Conservation (phyloP, 1,140 invertebrate genomes). For the Bactericera cockerelli region DNA sequence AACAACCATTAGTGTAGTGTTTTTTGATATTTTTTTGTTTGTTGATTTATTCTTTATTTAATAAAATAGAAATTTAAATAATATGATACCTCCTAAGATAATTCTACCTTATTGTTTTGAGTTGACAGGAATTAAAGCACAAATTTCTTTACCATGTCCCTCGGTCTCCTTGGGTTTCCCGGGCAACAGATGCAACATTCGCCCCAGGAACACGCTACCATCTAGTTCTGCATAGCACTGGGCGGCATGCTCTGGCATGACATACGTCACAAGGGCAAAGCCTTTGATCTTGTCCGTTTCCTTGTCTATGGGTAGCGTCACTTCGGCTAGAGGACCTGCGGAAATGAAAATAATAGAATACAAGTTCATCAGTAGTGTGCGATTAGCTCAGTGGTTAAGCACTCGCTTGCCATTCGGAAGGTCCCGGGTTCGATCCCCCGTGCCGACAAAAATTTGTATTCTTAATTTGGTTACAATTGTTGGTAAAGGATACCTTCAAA, state of each 20-base stretch:
- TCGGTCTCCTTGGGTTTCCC: conserved; percentile 52
- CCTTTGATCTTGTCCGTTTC: conserved; percentile 76
- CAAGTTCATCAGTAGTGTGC: too few species aligned
- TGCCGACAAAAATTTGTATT: too few species aligned
- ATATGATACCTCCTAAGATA: too few species aligned
- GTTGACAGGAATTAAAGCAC: too few species aligned
- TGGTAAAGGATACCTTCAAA: too few species aligned
- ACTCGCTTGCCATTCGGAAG: too few species aligned
- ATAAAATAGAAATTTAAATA: too few species aligned
- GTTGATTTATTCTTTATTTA: too few species aligned
- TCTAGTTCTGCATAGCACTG: conserved; percentile 77
- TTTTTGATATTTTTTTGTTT: not conserved
- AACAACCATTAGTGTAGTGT: conserved; percentile 45
- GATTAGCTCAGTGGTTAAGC: too few species aligned
- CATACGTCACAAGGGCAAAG: conserved; percentile 81
- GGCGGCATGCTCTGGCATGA: conserved; percentile 91
- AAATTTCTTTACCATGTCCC: conserved; percentile 32
- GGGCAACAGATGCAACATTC: conserved; percentile 86
- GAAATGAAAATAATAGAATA: conserved; percentile 22
- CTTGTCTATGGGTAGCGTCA: conserved; percentile 78
- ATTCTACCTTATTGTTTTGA: too few species aligned
- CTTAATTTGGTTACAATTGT: too few species aligned
- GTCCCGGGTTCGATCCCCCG: too few species aligned
- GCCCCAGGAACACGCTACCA: conserved; percentile 73
- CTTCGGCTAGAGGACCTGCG: conserved; percentile 73